phyloP scores from a whole-genome alignment of 2,113 vertebrate genomes.

The Labeo rohita region DNA sequence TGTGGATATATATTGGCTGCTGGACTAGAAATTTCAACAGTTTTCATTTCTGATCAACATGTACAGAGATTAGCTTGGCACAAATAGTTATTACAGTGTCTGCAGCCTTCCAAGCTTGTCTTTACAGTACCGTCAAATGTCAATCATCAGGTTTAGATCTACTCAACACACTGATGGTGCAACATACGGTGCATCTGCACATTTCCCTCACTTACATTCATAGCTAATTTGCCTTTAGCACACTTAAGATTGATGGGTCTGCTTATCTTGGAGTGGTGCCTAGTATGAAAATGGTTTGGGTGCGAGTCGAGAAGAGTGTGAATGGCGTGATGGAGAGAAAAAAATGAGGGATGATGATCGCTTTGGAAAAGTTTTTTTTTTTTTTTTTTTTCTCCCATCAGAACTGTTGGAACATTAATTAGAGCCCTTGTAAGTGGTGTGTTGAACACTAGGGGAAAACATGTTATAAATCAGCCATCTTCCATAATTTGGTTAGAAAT shows the following conservation, averaged over 20 bases:
- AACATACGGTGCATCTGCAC: background rate
- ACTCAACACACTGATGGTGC: background rate
- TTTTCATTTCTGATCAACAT: background rate
- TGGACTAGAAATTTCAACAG: background rate
- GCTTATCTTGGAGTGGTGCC: conserved; percentile 35
- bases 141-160: background rate
- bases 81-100: background rate
- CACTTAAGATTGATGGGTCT: conserved; percentile 31
- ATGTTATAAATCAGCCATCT: conserved; percentile 53
- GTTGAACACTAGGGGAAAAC: conserved; percentile 46
- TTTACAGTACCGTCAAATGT: conserved; percentile 3
- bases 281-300: conserved; percentile 36
- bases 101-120: background rate
- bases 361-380: conserved; percentile 45
- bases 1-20: background rate
- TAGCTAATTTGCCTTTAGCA: background rate
- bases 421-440: conserved; percentile 50
- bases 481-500: conserved; percentile 58
- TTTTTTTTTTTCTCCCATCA: conserved; percentile 18
- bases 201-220: background rate
- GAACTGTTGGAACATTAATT: conserved; percentile 55
- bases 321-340: conserved; percentile 29
- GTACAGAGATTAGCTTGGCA: background rate
- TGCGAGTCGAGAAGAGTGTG: conserved; percentile 12
- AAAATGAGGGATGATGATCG: conserved; percentile 32